Evolutionary conservation across 2,797 vertebrate genomes (phyloP).

Genomic region (Oophaga sylvatica): DNA sequence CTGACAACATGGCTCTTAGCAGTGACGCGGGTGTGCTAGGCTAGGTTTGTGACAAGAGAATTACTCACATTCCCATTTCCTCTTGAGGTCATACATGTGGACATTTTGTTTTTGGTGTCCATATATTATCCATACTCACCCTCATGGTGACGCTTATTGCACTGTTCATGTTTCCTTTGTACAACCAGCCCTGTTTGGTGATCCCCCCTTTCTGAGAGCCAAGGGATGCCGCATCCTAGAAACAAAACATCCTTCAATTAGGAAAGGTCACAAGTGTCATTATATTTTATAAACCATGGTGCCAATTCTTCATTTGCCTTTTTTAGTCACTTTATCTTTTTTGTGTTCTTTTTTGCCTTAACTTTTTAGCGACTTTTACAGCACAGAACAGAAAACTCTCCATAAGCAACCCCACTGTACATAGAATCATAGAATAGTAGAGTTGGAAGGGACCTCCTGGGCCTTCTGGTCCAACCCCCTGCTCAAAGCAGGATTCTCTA

Average conservation of each 20-base stretch:
- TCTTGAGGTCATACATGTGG: not conserved
- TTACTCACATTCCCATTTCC: not conserved
- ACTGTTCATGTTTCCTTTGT: constrained; percentile 98
- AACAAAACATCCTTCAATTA: constrained; percentile 30
- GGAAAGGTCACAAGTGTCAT: not conserved
- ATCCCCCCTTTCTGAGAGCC: constrained; percentile 95
- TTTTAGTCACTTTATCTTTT: too few species aligned
- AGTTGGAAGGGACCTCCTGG: too few species aligned
- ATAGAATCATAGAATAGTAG: too few species aligned
- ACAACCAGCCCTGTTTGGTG: constrained; percentile 95
- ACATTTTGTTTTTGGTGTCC: not conserved
- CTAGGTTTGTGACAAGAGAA: not conserved
- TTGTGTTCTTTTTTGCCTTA: too few species aligned
- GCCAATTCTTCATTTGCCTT: too few species aligned
- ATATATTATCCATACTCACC: constrained; percentile 73
- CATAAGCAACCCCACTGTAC: too few species aligned
- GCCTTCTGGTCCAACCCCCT: too few species aligned
- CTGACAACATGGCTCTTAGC: not conserved
- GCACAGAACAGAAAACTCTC: too few species aligned
- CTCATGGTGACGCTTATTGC: constrained; percentile 98
- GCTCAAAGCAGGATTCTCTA: too few species aligned
- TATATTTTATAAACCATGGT: not conserved
- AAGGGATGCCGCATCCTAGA: constrained; percentile 90
- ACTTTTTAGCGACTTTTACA: too few species aligned
- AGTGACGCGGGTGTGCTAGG: not conserved